Conservation (phyloP, 2,113 vertebrate genomes). For the Catagonus wagneri region DNA sequence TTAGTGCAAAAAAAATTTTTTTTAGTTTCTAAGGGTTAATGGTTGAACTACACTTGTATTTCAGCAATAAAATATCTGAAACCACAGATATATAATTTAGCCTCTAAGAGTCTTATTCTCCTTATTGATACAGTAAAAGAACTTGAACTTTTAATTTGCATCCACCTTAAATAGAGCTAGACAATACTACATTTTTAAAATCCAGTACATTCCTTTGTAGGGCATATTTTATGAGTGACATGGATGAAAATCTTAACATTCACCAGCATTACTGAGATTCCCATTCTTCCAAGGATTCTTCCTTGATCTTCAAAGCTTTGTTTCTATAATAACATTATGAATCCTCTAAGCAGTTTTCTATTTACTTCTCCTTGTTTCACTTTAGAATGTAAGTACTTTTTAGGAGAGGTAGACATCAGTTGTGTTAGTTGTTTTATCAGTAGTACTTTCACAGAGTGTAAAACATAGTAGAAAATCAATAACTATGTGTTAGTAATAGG, state of each 20-base stretch:
- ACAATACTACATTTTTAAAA: neutral
- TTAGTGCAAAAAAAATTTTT: neutral
- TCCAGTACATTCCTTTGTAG: neutral
- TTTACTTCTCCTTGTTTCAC: neutral
- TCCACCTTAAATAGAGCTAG: neutral
- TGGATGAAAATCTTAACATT: neutral
- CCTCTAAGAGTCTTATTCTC: neutral
- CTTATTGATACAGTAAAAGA: neutral
- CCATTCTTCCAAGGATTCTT: neutral
- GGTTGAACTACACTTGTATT: neutral
- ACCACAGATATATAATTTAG: neutral
- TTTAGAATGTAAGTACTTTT: neutral
- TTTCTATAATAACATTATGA: neutral
- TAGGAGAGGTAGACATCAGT: neutral
- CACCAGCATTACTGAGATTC: neutral
- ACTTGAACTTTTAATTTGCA: neutral
- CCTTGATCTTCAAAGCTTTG: neutral
- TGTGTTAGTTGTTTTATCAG: neutral
- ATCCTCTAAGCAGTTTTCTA: neutral
- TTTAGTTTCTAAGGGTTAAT: neutral
- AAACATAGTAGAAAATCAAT: neutral
- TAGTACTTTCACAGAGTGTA: neutral
- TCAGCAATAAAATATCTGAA: constrained; percentile 4
- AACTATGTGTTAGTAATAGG: neutral
- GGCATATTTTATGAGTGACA: neutral